Evolutionary conservation across 2,888 invertebrate species (phyloP), one percentile per base, ranked within the genome.

Genomic region (Chironomus riparius): DNA sequence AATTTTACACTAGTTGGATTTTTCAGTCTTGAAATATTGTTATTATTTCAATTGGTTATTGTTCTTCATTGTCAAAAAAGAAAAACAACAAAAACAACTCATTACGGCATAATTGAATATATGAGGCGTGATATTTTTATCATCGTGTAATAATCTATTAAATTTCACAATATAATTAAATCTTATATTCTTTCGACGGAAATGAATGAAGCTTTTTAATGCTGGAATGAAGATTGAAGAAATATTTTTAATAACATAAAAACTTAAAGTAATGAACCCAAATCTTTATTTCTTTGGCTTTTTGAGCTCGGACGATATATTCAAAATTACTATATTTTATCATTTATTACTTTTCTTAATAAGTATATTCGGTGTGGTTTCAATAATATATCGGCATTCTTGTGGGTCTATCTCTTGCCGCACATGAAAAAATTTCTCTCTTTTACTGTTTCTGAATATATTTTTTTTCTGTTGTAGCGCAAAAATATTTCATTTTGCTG

Each of bases 101-200:
- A 68, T 68, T 68, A 68, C 68, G 28, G 47, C 68, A 68, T 68
- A 68, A 68, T 68, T 68, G 68, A 68, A 68, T 68, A 68, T 68
- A 68, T 68, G 68, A 68, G 68, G 68, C 68, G 68, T 68, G 68
- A 68, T 68, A 22, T 68, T 68, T 47, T 68, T 68, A 68, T 68
- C 68, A 38, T 28, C 68, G 68, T 47, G 47, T 38, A 38, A 47
- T 15, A 47, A 68, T 68, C 68, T 68, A 38, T 47, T 28, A 68
- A 65, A 65, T 68, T 68, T 68, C 47, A 47, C 68, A 15, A 65
- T 68, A 47, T 68, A 68, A 68, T 68, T 47, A 68, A 68, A 68
- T n/a, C 38, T 68, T 47, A n/a, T 68, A 24, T 24, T 65, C 65
- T 56, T 56, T 56, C 15, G 18, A 56, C 56, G 56, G 56, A 56